phyloP scores from a whole-genome alignment of 2,888 invertebrate genomes.

The Calliphora vomitoria region DNA sequence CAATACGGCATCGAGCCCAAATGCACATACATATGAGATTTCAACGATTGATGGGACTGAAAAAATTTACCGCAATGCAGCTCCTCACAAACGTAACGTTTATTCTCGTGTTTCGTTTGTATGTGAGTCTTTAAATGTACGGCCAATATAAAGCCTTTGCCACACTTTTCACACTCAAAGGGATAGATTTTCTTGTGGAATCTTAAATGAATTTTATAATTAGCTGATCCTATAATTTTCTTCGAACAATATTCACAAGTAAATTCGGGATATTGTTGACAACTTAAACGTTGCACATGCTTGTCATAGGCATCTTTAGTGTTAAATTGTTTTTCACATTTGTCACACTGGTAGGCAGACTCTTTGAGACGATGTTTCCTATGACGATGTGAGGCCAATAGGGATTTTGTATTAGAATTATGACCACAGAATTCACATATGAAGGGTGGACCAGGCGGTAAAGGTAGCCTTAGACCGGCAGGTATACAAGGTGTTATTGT shows the following conservation, averaged over 20 bases:
- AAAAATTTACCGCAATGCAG: slow-evolving; percentile 73
- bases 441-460: slow-evolving; percentile 70
- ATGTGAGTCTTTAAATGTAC: slow-evolving; percentile 73
- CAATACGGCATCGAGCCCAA: slow-evolving; percentile 73
- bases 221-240: slow-evolving; percentile 71
- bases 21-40: slow-evolving; percentile 75
- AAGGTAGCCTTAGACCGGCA: slow-evolving; percentile 26
- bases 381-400: slow-evolving; percentile 75
- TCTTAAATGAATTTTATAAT: slow-evolving; percentile 75
- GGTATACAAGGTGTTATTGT: slow-evolving; percentile 28
- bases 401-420: slow-evolving; percentile 59
- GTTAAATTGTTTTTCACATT: slow-evolving; percentile 71
- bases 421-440: slow-evolving; percentile 74
- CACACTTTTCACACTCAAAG: slow-evolving; percentile 73
- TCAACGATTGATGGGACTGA: slow-evolving; percentile 73
- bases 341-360: slow-evolving; percentile 57
- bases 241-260: slow-evolving; percentile 74
- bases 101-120: slow-evolving; percentile 75
- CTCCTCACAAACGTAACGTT: slow-evolving; percentile 73
- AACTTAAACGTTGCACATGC: slow-evolving; percentile 71
- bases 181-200: slow-evolving; percentile 76
- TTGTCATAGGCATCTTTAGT: slow-evolving; percentile 58
- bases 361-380: slow-evolving; percentile 74
- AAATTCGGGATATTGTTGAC: slow-evolving; percentile 73
- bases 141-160: slow-evolving; percentile 75